A percentile compares a stretch with the other conserved stretches of the same genome.
Conservation (phyloP, 2,797 vertebrate species). For the Ctenosaura bakeri region DNA sequence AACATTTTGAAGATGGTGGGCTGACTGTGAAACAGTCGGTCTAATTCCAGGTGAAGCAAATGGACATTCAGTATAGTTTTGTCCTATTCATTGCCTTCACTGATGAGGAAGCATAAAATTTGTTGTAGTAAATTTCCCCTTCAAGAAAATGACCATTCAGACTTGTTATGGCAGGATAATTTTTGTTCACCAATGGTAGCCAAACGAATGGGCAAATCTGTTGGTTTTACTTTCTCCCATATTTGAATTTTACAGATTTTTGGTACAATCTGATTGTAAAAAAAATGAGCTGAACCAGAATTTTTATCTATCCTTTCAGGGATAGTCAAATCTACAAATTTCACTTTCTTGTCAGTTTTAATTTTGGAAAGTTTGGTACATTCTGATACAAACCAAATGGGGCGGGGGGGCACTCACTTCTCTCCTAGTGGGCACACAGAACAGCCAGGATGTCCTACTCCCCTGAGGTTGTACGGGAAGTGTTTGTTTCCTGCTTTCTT, state of each 20-base stretch:
- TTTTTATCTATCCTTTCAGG: too few relatives aligned
- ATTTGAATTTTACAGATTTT: neutral
- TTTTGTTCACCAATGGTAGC: neutral
- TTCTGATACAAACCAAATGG: too few relatives aligned
- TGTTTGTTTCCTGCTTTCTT: slow-evolving; percentile 6
- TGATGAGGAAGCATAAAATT: neutral
- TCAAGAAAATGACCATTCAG: neutral
- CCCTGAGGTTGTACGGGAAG: neutral
- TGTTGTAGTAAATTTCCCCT: neutral
- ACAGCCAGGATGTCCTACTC: neutral
- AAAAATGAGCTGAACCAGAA: neutral
- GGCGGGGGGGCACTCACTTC: too few relatives aligned
- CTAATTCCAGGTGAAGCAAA: neutral
- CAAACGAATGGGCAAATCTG: neutral
- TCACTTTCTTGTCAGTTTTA: too few relatives aligned
- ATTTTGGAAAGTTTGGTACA: too few relatives aligned
- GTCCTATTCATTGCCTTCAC: neutral
- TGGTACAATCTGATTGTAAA: neutral
- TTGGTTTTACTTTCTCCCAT: neutral
- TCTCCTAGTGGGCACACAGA: neutral
- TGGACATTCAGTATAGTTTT: neutral
- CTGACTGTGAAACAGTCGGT: neutral
- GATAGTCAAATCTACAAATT: too few relatives aligned
- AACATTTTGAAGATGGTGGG: neutral
- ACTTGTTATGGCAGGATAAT: too few relatives aligned